Percentiles rank a stretch among this genome's conserved stretches.
Evolutionary conservation across 1,140 invertebrate species (phyloP).

Genomic region (Pygmarrhopalites habei): DNA sequence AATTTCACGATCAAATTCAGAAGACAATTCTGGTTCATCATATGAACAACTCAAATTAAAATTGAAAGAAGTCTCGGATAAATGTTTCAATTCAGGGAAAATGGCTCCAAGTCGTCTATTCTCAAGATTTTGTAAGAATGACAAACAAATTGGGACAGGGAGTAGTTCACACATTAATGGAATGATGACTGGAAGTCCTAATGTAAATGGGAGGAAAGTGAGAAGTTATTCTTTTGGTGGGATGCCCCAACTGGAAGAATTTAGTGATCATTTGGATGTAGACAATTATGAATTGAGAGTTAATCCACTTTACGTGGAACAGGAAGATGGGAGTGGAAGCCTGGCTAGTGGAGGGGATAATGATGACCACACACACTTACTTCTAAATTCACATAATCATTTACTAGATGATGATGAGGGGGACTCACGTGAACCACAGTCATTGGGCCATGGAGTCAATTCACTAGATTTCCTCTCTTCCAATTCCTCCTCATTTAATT

Average conservation of each 20-base stretch:
- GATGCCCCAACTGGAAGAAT: constrained; percentile 62
- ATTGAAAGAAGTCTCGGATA: constrained; percentile 37
- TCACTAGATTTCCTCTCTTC: constrained; percentile 24
- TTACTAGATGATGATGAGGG: not conserved
- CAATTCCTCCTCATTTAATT: constrained; percentile 6
- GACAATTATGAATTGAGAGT: constrained; percentile 39
- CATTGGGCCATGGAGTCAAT: not conserved
- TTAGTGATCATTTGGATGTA: constrained; percentile 51
- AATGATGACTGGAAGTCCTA: not conserved
- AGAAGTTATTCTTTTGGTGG: constrained; percentile 68
- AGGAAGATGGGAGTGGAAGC: constrained; percentile 5
- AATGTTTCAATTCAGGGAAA: constrained; percentile 27
- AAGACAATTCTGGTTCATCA: constrained; percentile 4
- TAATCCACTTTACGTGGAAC: constrained; percentile 52
- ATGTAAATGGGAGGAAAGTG: constrained; percentile 45
- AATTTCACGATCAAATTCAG: not conserved
- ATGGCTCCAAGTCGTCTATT: constrained; percentile 17
- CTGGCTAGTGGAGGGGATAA: not conserved
- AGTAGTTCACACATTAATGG: not conserved
- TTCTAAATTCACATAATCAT: constrained; percentile 4
- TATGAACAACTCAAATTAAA: constrained; percentile 38
- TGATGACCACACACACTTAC: not conserved
- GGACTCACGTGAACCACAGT: not conserved
- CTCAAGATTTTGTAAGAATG: constrained; percentile 32
- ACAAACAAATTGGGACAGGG: not conserved